Base-by-base conservation (phyloP, 2,113 vertebrate species). In the Peucedramus taeniatus region DNA sequence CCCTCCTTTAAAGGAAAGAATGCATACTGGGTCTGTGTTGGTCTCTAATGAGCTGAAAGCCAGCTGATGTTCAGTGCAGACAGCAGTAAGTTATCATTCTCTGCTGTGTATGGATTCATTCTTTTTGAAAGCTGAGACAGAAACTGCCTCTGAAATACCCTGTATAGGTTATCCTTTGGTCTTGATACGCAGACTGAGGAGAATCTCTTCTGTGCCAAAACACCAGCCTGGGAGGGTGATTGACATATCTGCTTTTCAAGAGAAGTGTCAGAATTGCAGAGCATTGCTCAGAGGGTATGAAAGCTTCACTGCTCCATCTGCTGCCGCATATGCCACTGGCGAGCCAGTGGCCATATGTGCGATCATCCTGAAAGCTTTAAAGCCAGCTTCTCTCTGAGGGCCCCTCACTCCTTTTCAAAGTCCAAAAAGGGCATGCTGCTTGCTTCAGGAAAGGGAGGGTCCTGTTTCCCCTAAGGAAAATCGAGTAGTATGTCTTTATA, bases 281-380 rank as follows among this genome's bases (percentile, higher is more conserved):
- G 81, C 44, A 33, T 71, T 78, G 37, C 89, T 94, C n/a, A 45
- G 80, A 75, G 80, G 49, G 28, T 70, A 56, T 61, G 78, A 87
- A 82, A 89, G 81, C 86, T 61, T 89, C 83, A 9, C 83, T 87
- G 84, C 53, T 79, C 91, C 89, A 79, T 87, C 94, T 96, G 93
- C 89, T 0, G 15, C 33, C 1, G 1, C 70, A 15, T 94, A 75
- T 91, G 78, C 69, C 49, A 8, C 56, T 21, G 74, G 54, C 6
- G 27, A 87, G 91, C 65, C 70, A 18, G 72, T 45, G 77, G 81
- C 93, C 44, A 6, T 81, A 28, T 75, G 84, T 60, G 70, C 49
- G 10, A 81, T 81, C 86, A 17, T 49, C 59, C 68, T 57, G 76
- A 88, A 85, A 83, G 70, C 86, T 91, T 90, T 44, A 40, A 87